Percentiles rank a stretch among this genome's conserved stretches.
Conservation (phyloP, 2,113 vertebrate species). For the Tretioscincus oriximinensis region DNA sequence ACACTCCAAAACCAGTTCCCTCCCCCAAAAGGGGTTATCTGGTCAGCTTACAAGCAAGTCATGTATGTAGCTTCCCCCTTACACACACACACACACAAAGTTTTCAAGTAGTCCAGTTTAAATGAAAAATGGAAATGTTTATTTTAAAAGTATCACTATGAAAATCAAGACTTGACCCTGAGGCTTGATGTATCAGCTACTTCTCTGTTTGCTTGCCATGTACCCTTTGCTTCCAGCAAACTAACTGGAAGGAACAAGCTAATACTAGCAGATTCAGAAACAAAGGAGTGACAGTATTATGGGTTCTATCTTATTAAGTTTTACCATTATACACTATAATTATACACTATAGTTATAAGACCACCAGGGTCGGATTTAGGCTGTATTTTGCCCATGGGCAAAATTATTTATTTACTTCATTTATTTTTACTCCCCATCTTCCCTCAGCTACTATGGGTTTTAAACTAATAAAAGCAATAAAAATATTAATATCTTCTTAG, state of each 20-base stretch:
- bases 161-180: conserved; percentile 54
- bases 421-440: no score
- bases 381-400: no score
- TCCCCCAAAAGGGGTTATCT: no score
- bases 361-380: background rate
- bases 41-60: no score
- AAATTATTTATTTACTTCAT: no score
- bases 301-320: conserved; percentile 59
- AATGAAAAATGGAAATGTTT: background rate
- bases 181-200: conserved; percentile 59
- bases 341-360: conserved; percentile 32
- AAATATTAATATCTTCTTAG: no score
- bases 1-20: no score
- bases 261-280: conserved; percentile 55
- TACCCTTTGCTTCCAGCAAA: conserved; percentile 57
- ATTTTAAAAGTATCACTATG: conserved; percentile 25
- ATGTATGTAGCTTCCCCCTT: background rate
- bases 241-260: conserved; percentile 63
- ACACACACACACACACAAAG: background rate
- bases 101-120: background rate
- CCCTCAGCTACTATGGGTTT: no score
- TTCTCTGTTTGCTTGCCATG: conserved; percentile 54
- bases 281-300: conserved; percentile 58
- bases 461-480: no score
- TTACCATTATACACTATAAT: conserved; percentile 64